Conservation (phyloP, 1,140 invertebrate genomes). For the Drosophila eugracilis region DNA sequence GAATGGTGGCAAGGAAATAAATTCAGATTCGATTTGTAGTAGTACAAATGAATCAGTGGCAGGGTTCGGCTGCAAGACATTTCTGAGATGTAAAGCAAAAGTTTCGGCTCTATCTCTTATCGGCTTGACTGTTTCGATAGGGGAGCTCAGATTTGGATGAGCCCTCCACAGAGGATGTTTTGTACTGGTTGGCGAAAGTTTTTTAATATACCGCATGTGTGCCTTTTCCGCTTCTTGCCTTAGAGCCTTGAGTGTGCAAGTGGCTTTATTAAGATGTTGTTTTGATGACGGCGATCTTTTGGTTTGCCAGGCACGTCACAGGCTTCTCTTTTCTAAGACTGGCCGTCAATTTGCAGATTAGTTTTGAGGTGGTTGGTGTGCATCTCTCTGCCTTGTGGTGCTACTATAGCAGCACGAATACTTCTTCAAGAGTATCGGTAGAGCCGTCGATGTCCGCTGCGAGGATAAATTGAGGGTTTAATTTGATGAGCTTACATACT, state of each 20-base stretch:
- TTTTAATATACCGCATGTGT: neutral
- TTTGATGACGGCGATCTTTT: neutral
- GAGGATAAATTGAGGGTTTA: neutral
- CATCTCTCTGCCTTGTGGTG: neutral
- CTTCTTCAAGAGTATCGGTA: neutral
- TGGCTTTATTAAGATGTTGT: neutral
- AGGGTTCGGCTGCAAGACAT: too few species aligned
- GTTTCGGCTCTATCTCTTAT: too few species aligned
- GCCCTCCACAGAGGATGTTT: neutral
- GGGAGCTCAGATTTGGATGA: neutral
- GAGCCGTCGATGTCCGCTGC: neutral
- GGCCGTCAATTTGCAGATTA: too few species aligned
- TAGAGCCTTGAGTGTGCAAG: neutral
- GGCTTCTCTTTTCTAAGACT: too few species aligned
- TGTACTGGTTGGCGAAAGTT: neutral
- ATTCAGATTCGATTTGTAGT: too few species aligned
- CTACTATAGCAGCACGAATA: neutral
- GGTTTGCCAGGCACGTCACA: too few species aligned
- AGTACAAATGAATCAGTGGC: too few species aligned
- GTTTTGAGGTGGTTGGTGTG: too few species aligned
- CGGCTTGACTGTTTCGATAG: neutral
- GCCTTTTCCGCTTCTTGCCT: neutral
- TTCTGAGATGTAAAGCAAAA: too few species aligned
- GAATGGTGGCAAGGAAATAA: too few species aligned
- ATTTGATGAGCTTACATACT: neutral